phyloP scores from a whole-genome alignment of 2,797 vertebrate species.

The Onychomys torridus region DNA sequence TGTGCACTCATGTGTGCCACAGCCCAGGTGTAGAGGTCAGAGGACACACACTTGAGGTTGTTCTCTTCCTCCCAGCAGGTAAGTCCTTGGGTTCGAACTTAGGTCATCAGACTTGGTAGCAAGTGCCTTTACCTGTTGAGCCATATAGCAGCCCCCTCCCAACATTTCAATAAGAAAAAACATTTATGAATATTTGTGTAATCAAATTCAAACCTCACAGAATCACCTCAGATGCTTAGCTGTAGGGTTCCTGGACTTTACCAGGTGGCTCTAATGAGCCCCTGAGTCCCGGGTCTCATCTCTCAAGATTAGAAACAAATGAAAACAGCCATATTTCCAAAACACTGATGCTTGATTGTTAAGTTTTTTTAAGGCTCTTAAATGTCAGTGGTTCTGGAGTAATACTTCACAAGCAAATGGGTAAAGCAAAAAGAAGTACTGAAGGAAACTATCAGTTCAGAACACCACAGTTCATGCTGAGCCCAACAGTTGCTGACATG shows the following conservation, averaged over 20 bases:
- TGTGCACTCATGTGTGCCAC: background rate
- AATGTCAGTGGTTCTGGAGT: background rate
- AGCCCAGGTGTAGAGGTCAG: background rate
- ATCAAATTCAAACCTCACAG: background rate
- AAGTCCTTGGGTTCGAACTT: background rate
- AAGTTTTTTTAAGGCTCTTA: conserved; percentile 22
- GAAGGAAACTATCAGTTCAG: conserved; percentile 1
- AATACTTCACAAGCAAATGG: background rate
- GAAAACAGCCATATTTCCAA: conserved; percentile 16
- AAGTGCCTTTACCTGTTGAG: background rate
- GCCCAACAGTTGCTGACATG: background rate
- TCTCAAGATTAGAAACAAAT: conserved; percentile 36
- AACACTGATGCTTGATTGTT: background rate
- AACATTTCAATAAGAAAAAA: conserved; percentile 2
- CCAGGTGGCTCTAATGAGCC: background rate
- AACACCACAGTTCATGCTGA: conserved; percentile 20
- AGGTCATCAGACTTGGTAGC: too few species aligned
- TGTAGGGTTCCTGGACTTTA: background rate
- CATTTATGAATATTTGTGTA: conserved; percentile 2
- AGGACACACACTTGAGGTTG: background rate
- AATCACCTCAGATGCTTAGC: background rate
- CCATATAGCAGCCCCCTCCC: background rate
- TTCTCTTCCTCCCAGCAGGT: background rate
- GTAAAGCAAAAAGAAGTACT: background rate
- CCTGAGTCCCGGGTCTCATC: background rate